Evolutionary conservation across 2,888 invertebrate species (phyloP).

Genomic region (Trissolcus brochymenae): DNA sequence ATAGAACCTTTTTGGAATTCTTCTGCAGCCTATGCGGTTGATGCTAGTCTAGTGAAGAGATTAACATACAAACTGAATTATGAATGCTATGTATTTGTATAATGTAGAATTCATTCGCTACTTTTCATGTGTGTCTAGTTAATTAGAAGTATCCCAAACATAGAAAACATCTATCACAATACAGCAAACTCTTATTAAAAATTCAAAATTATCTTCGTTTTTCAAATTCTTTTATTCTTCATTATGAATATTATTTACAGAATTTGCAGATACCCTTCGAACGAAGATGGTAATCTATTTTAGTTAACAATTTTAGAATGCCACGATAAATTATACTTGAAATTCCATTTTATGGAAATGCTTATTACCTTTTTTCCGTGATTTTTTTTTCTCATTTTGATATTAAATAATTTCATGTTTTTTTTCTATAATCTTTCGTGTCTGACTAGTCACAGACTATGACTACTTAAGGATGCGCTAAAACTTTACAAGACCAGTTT

Average conservation of each 20-base stretch:
- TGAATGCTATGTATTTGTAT: slow-evolving; percentile 27
- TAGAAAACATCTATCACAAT: not conserved
- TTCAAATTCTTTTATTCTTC: not conserved
- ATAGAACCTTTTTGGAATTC: slow-evolving; percentile 19
- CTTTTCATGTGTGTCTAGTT: not conserved
- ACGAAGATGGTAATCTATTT: too few relatives aligned
- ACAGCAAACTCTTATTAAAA: too few relatives aligned
- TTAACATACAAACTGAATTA: slow-evolving; percentile 13
- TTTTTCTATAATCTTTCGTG: too few relatives aligned
- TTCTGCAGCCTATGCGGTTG: slow-evolving; percentile 30
- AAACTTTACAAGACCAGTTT: too few relatives aligned
- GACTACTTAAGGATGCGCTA: too few relatives aligned
- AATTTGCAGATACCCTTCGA: too few relatives aligned
- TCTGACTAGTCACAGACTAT: too few relatives aligned
- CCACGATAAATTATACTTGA: not conserved
- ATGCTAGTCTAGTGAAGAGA: slow-evolving; percentile 23
- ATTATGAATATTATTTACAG: not conserved
- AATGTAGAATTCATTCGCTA: slow-evolving; percentile 11
- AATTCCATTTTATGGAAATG: too few relatives aligned
- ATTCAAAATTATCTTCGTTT: not conserved
- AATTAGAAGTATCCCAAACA: not conserved
- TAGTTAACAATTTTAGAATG: not conserved
- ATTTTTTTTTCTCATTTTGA: too few relatives aligned
- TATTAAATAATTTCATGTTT: too few relatives aligned
- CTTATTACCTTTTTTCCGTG: too few relatives aligned